Conservation (phyloP, 1,140 invertebrate species). For the Drosophila eugracilis region DNA sequence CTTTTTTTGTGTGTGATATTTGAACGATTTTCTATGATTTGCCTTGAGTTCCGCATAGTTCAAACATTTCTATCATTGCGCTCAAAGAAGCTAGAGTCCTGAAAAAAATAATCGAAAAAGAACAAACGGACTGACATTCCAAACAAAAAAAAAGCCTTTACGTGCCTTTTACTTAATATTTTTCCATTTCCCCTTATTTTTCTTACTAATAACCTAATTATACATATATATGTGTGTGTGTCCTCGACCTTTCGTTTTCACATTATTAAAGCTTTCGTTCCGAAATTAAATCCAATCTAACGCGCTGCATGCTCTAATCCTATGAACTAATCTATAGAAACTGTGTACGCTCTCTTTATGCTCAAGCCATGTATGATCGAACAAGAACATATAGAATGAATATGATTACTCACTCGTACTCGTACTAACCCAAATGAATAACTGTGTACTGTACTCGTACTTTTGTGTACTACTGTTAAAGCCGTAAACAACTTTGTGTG, state of each 20-base stretch:
- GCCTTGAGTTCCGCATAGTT: conserved; percentile 60
- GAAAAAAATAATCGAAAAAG: conserved; percentile 3
- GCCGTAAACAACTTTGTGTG: conserved; percentile 67
- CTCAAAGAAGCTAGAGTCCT: conserved; percentile 27
- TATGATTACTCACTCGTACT: conserved; percentile 33
- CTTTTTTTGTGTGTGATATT: conserved; percentile 28
- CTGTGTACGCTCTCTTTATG: conserved; percentile 57
- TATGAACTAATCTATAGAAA: conserved; percentile 60
- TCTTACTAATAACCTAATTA: conserved; percentile 38
- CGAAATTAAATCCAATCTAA: conserved; percentile 38
- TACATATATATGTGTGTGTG: conserved; percentile 40
- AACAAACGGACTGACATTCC: conserved; percentile 9
- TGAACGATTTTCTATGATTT: conserved; percentile 58
- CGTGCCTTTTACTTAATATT: conserved; percentile 70
- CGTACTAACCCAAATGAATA: conserved; percentile 44
- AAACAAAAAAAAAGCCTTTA: conserved; percentile 53
- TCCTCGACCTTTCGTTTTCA: conserved; percentile 30
- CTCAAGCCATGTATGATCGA: conserved; percentile 73
- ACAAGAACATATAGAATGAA: conserved; percentile 43
- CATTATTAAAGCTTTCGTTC: conserved; percentile 34
- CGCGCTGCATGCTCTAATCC: conserved; percentile 65
- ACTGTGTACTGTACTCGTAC: conserved; percentile 60
- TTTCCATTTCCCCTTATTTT: conserved; percentile 32
- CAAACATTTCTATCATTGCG: conserved; percentile 81
- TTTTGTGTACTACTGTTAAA: conserved; percentile 74